Conservation (phyloP, 2,113 vertebrate genomes). For the Ceyx margarethae region DNA sequence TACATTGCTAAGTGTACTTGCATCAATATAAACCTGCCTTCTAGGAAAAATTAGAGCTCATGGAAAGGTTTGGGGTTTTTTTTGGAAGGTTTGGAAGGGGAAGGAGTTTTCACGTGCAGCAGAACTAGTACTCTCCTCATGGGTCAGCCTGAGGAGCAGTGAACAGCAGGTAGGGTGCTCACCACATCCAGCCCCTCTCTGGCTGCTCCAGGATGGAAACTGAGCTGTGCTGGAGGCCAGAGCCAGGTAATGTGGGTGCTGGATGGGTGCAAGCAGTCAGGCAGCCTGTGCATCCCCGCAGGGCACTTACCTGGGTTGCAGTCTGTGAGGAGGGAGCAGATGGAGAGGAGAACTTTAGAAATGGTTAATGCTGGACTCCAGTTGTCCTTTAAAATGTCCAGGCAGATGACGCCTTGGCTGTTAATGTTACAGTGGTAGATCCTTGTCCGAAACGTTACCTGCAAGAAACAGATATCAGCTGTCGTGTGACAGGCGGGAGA, state of each 20-base stretch:
- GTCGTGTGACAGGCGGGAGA: not conserved
- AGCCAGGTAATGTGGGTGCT: not conserved
- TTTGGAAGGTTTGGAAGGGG: not conserved
- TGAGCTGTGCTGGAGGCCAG: not conserved
- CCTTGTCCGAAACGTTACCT: conserved; percentile 95
- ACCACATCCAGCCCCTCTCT: not conserved
- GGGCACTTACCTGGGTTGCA: conserved; percentile 90
- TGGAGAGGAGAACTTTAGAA: conserved; percentile 95
- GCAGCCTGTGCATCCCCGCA: rapidly evolving
- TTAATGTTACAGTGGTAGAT: conserved; percentile 99
- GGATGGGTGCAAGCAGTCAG: not conserved
- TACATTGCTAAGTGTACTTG: not conserved
- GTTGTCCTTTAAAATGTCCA: conserved; percentile 98
- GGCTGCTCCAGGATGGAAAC: not conserved
- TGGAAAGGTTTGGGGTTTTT: not conserved
- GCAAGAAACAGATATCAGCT: conserved; percentile 21
- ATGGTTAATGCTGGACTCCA: conserved; percentile 96
- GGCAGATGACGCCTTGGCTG: conserved; percentile 96
- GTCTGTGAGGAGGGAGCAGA: conserved; percentile 97
- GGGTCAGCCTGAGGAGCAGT: not conserved
- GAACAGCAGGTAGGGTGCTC: not conserved
- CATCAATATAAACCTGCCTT: not conserved
- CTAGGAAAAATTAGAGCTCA: not conserved
- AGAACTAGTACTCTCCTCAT: rapidly evolving
- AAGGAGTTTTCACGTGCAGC: not conserved